Conservation (phyloP, 2,888 invertebrate genomes). For the Opisthograptis luteolata region DNA sequence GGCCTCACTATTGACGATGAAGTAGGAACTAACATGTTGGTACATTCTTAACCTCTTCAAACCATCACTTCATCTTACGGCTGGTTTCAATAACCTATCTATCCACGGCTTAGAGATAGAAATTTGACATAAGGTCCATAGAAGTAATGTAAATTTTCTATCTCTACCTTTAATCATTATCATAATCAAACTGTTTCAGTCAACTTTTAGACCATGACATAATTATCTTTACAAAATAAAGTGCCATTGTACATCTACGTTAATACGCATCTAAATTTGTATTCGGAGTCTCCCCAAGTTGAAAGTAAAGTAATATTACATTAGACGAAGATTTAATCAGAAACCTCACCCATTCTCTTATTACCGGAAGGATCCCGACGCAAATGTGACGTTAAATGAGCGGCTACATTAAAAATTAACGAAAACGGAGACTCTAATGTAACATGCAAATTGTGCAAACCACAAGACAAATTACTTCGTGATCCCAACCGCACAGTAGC, state of each 20-base stretch:
- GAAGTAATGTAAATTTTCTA: too few species aligned
- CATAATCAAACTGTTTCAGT: too few species aligned
- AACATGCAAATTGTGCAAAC: slow-evolving; percentile 54
- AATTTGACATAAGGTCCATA: too few species aligned
- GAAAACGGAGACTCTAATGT: slow-evolving; percentile 46
- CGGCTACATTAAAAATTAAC: slow-evolving; percentile 46
- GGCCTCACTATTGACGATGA: not conserved
- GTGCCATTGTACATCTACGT: too few species aligned
- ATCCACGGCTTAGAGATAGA: too few species aligned
- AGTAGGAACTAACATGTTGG: not conserved
- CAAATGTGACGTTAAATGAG: slow-evolving; percentile 35
- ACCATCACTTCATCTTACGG: too few species aligned
- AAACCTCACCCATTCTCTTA: slow-evolving; percentile 7
- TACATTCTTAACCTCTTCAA: too few species aligned
- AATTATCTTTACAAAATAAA: too few species aligned
- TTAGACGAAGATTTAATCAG: slow-evolving; percentile 13
- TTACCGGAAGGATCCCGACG: slow-evolving; percentile 15
- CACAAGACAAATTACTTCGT: slow-evolving; percentile 59
- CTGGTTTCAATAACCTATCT: too few species aligned
- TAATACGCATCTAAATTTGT: too few species aligned
- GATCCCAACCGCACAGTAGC: slow-evolving; percentile 28
- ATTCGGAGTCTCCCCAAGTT: not conserved
- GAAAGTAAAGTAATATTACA: not conserved
- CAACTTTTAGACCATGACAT: too few species aligned
- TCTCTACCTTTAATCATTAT: too few species aligned